Base-by-base conservation (phyloP, 2,888 invertebrate genomes). In the Tupiocoris notatus region DNA sequence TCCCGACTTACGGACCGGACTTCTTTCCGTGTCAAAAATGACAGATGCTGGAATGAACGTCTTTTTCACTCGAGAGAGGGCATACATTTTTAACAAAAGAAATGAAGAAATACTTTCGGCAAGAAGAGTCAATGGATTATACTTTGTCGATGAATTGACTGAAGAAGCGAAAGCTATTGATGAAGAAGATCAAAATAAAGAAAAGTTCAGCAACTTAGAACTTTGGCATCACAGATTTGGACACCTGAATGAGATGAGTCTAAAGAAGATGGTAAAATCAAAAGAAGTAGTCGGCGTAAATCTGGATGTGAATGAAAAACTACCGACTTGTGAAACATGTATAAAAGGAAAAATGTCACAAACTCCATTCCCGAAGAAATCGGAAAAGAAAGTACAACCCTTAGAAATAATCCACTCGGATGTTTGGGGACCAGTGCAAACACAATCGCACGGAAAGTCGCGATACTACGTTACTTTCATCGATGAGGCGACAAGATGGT, bases 391-490 rank as follows among this genome's bases (percentile, higher is more conserved):
- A 18, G 1, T 20, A 2, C 2, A 20, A 20, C 12, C 3, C 1
- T 21, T 12, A 12, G 62, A 12, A 62, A 12, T 18, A 12, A 21
- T 62, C 12, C 62, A 62, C 2, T 62, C 18, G 18, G 62, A 20
- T 20, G 22, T 62, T 20, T 12, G 62, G 12, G 62, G 62, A 62
- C 62, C 62, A 20, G 12, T 62, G 62, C 16, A 21, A 20, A 20
- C 62, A 62, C 1, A n/a, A 59, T 70, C 70, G 0, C 62, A 18
- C 12, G 20, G 20, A 9, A 12, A 2, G 21, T 2, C n/a, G 16
- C 6, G 56, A 3, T 67, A 67, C 54, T 70, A 20, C 56, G 56
- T 70, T 1, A 70, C 70, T 1, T 70, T 70, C 57, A 70, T 20
- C 7, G 70, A 70, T 58, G 70, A 70, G 2, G 2, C 2, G 1